Base-by-base conservation (phyloP, 2,888 invertebrate species). In the Dysmachus trigonus region DNA sequence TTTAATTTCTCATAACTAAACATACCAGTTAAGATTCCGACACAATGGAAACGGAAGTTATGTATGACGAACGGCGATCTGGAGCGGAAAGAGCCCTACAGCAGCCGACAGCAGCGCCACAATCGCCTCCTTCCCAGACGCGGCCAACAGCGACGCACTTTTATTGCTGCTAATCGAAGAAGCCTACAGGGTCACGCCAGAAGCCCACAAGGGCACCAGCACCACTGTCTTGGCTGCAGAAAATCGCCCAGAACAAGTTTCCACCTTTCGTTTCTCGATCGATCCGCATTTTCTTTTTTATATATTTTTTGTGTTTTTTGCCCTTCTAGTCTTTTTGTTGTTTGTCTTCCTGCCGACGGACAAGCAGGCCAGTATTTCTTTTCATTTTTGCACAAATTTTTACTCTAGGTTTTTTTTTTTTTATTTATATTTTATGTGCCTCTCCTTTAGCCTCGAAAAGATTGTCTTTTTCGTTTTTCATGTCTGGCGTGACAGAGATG, bases 121-220 rank as follows among this genome's bases (percentile, higher is more conserved):
- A 18, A 53, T 81, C 53, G 33, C 51, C 53, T 62, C 18, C 30
- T 79, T 79, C 27, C 22, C 62, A 18, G 73, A 35, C 33, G 31
- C 73, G n/a, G 33, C n/a, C 73, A 31, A n/a, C 35, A 33, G 33
- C 81, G 53, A 53, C 53, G 33, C 41, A 77, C 27, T 41, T 77
- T 47, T 77, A 77, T 77, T 47, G 81, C 31, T 22, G 35, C 62
- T 81, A 81, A 81, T 81, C 53, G 62, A 81, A 62, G 62, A 62
- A 81, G 47, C 81, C 81, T 53, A 51, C 81, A 81, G 81, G 81
- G 81, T 81, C 81, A 81, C n/a, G 62, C 81, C 81, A 81, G 81
- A 81, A 81, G 81, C 81, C 53, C 53, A 62, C 81, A 62, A 81
- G 62, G 81, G 51, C 62, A 53, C 62, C 35, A n/a, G 73, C n/a